Evolutionary conservation across 1,140 invertebrate species (phyloP), one percentile per base, ranked within the genome.

Genomic region (Drosophila leontia): DNA sequence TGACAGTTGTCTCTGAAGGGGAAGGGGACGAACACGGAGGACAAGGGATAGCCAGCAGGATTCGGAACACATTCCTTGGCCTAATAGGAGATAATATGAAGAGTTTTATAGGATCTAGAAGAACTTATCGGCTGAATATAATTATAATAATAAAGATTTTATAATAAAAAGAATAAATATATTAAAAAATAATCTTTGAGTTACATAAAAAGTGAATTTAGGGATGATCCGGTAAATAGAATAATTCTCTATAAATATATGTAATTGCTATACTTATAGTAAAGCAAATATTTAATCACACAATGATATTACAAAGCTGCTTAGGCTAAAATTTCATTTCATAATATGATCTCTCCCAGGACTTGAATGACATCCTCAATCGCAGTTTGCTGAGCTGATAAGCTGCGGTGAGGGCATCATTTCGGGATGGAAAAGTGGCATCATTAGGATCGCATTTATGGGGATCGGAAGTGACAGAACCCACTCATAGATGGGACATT

Each of bases 401-500:
- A 41, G 34, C 53, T 42, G 23, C 32, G 35, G 8, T 17, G 17
- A n/a, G 34, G 12, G 9, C 39, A 17, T 39, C 26, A 41, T 60
- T 45, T 67, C 12, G 23, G 23, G 11, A 37, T 29, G 48, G 42
- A 44, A 51, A 56, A 60, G 53, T 71, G 56, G n/a, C 63, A 78
- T 80, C 80, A 86, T 86, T 86, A 88, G 67, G 51, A 62, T 48
- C 63, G 23, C 37, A 57, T 65, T 76, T 75, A 71, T 82, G 74
- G 61, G 67, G 44, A 69, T 65, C 57, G 63, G 51, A 77, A 69
- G 67, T 76, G 67, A 61, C 61, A 57, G 60, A 68, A 65, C 50
- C 75, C 83, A 79, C 70, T 79, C 75, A 77, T 63, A 80, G 69
- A 39, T 53, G 64, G 58, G 45, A 80, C 80, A 90, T 88, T 87